Percentiles rank a stretch among this genome's conserved stretches.
phyloP scores from a whole-genome alignment of 1,140 invertebrate species.

The Anastrepha ludens region DNA sequence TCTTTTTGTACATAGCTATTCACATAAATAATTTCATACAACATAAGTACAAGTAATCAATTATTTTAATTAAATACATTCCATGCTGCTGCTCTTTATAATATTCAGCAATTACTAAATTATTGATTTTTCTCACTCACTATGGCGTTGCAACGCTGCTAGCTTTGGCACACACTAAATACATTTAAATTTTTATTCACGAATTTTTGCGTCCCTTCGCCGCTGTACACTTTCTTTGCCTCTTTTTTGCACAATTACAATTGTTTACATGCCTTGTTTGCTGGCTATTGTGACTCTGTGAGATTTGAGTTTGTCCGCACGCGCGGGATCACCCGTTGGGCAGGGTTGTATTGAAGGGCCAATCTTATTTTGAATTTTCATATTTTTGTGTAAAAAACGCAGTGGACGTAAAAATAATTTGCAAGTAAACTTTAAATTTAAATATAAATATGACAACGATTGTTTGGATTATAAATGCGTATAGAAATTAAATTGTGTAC shows the following conservation, averaged over 20 bases:
- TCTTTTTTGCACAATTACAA: slow-evolving; percentile 50
- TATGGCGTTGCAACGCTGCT: slow-evolving; percentile 3
- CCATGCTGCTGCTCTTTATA: not conserved
- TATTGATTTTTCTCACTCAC: slow-evolving; percentile 45
- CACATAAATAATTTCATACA: not conserved
- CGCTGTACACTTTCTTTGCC: slow-evolving; percentile 23
- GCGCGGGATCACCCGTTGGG: slow-evolving; percentile 1
- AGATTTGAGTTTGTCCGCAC: slow-evolving; percentile 12
- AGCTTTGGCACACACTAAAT: slow-evolving; percentile 47
- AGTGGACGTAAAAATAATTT: too few relatives aligned
- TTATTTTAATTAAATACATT: slow-evolving; percentile 7
- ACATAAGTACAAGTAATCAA: not conserved
- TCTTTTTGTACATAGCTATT: not conserved
- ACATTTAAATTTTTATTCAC: slow-evolving; percentile 52
- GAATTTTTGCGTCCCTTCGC: slow-evolving; percentile 49
- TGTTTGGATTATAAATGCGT: too few relatives aligned
- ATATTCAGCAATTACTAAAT: slow-evolving; percentile 17
- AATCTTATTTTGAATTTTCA: too few relatives aligned
- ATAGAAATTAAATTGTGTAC: too few relatives aligned
- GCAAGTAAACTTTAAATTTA: too few relatives aligned
- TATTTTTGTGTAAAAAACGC: too few relatives aligned
- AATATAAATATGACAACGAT: too few relatives aligned
- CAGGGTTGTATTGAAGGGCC: not conserved
- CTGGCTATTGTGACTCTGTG: slow-evolving; percentile 18
- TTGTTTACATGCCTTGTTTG: slow-evolving; percentile 47